Evolutionary conservation across 1,140 invertebrate species (phyloP).

Genomic region (Calliphora vicina): DNA sequence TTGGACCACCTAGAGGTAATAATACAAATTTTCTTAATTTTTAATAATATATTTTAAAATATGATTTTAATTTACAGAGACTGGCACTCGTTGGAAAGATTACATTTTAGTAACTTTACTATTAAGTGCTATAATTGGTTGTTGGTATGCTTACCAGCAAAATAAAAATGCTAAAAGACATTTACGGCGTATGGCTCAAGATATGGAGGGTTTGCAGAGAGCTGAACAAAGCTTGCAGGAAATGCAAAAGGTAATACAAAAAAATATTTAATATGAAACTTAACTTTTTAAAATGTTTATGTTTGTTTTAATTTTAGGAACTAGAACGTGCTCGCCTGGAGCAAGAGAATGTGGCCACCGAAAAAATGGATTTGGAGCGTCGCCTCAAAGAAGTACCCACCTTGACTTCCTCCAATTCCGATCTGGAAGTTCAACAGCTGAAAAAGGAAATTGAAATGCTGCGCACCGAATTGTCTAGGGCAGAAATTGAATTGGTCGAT

Average conservation of each 20-base stretch:
- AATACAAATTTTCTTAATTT: conserved; percentile 11
- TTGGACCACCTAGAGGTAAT: conserved; percentile 95
- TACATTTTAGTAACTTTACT: conserved; percentile 82
- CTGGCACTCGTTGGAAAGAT: conserved; percentile 84
- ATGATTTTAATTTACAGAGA: conserved; percentile 45
- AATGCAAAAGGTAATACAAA: conserved; percentile 74
- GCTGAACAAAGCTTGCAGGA: conserved; percentile 87
- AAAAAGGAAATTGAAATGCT: conserved; percentile 87
- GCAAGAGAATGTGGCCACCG: conserved; percentile 79
- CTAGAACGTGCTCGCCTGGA: conserved; percentile 59
- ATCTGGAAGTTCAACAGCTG: conserved; percentile 81
- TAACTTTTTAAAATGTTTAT: background rate
- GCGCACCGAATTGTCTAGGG: conserved; percentile 80
- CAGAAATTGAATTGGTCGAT: conserved; percentile 88
- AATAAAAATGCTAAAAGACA: conserved; percentile 87
- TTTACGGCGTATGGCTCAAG: conserved; percentile 87
- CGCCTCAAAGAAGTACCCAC: conserved; percentile 74
- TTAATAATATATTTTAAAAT: background rate
- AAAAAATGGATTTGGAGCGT: conserved; percentile 83
- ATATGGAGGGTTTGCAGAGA: conserved; percentile 90
- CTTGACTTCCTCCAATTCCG: conserved; percentile 77
- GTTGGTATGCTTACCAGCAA: conserved; percentile 89
- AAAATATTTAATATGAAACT: background rate
- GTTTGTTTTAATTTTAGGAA: conserved; percentile 47
- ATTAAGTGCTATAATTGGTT: conserved; percentile 84